Evolutionary conservation across 2,113 vertebrate species (phyloP), one percentile per base, ranked within the genome.

Genomic region (Stigmatopora argus): DNA sequence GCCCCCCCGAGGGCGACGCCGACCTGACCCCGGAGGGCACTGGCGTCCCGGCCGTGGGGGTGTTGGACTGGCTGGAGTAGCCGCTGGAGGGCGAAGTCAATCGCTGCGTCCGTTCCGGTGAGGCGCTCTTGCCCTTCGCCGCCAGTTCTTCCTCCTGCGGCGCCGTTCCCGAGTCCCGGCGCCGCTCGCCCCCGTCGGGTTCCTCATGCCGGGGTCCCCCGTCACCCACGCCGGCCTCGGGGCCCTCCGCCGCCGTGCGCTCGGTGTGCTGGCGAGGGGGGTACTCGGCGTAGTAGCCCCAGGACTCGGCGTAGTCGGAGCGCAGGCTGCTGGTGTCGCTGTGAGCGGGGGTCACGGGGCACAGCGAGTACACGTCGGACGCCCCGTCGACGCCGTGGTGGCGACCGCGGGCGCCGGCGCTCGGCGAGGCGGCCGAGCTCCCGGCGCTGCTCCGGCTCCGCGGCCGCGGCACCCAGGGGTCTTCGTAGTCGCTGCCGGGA

Each of bases 21-120:
- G 93, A 90, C 76, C 93, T 93, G 71, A 94, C 53, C 19, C 93
- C 82, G 0, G 93, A 92, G 64, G 97, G 94, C 81, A 97, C 95
- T 0, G 97, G 97, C 45, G 95, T 98, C 74, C 97, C 92, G 0
- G 95, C 93, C 1, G 96, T 98, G 62, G 97, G 97, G 0, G 97
- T 99, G 74, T 98, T 97, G 19, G 96, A 99, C 82, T 99, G 97
- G 86, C 97, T 99, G 70, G 97, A 97, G 85, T 98, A 99, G 34
- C 96, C 97, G 35, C 96, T 98, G 0, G 96, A 99, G 0, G 97
- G 97, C 0, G 97, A 99, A 8, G 96, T 98, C 68, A 98, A 91
- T 69, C 94, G 88, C 73, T 94, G 94, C 9, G 93, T 85, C 83
- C 97, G 93, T 80, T 98, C 97, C 0, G 96, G 96, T 0, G 96